phyloP scores from a whole-genome alignment of 2,113 vertebrate species.

The Perognathus longimembris region DNA sequence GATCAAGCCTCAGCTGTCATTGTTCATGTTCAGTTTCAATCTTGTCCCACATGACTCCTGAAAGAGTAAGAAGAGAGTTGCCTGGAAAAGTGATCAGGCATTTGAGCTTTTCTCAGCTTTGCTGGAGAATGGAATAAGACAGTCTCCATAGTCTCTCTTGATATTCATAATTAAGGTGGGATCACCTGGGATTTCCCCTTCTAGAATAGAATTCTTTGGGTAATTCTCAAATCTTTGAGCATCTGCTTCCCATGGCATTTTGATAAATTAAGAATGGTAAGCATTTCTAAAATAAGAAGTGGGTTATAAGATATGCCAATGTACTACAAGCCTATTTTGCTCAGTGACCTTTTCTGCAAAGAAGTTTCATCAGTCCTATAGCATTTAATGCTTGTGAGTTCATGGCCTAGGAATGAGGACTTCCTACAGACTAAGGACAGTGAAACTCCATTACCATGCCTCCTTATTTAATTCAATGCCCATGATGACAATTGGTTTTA shows the following conservation, averaged over 20 bases:
- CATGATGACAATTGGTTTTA: slow-evolving; percentile 70
- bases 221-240: slow-evolving; percentile 83
- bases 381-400: neutral
- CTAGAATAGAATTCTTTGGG: slow-evolving; percentile 80
- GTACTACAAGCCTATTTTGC: slow-evolving; percentile 81
- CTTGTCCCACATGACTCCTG: neutral
- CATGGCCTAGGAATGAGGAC: neutral
- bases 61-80: neutral
- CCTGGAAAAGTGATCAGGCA: neutral
- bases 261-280: slow-evolving; percentile 86
- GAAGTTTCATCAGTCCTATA: slow-evolving; percentile 67
- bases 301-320: slow-evolving; percentile 82
- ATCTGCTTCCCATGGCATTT: slow-evolving; percentile 84
- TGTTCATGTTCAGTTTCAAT: slow-evolving; percentile 53
- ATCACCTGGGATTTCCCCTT: slow-evolving; percentile 84
- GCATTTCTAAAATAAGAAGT: slow-evolving; percentile 88
- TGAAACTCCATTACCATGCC: slow-evolving; percentile 64
- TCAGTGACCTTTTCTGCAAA: slow-evolving; percentile 80
- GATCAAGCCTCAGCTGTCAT: slow-evolving; percentile 34
- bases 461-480: slow-evolving; percentile 68
- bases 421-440: slow-evolving; percentile 59
- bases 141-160: slow-evolving; percentile 29
- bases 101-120: slow-evolving; percentile 1
- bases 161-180: slow-evolving; percentile 76
- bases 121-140: slow-evolving; percentile 19